Evolutionary conservation across 2,113 vertebrate species (phyloP).

Genomic region (Oncorhynchus nerka): DNA sequence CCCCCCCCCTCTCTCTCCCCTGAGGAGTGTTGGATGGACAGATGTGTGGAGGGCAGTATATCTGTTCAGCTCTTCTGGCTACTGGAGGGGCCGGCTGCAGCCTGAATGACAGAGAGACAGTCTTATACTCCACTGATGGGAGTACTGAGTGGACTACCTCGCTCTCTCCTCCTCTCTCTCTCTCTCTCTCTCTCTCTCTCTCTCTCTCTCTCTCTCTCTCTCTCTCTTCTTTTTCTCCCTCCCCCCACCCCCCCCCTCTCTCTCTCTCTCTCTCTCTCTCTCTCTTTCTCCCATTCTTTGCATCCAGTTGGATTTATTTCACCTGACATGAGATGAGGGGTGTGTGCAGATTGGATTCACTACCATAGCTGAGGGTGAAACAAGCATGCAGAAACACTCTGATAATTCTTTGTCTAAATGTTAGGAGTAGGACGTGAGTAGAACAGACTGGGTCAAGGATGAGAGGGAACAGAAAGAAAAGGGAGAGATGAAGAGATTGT

Average conservation of each 20-base stretch:
- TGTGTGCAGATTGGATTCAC: no score
- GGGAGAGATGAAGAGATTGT: no score
- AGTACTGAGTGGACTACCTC: conserved; percentile 50
- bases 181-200: neutral
- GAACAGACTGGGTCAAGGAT: no score
- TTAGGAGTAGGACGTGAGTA: no score
- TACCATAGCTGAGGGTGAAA: no score
- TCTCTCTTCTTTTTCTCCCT: no score
- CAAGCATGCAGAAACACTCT: no score
- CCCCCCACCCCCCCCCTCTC: neutral
- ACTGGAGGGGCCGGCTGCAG: conserved; percentile 36
- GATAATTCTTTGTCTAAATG: no score
- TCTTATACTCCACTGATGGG: conserved; percentile 52
- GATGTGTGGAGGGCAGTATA: conserved; percentile 63
- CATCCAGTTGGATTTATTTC: conserved; percentile 59
- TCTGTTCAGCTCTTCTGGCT: conserved; percentile 65
- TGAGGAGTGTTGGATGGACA: conserved; percentile 61
- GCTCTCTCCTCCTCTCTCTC: neutral
- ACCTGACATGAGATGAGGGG: conserved; percentile 63
- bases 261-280: no score
- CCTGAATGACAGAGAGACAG: no score
- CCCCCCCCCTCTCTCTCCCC: conserved; percentile 16
- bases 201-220: no score
- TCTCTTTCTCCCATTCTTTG: conserved; percentile 28
- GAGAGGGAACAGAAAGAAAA: no score